Base-by-base conservation (phyloP, 2,888 invertebrate genomes). In the Tolmerus cingulatus region DNA sequence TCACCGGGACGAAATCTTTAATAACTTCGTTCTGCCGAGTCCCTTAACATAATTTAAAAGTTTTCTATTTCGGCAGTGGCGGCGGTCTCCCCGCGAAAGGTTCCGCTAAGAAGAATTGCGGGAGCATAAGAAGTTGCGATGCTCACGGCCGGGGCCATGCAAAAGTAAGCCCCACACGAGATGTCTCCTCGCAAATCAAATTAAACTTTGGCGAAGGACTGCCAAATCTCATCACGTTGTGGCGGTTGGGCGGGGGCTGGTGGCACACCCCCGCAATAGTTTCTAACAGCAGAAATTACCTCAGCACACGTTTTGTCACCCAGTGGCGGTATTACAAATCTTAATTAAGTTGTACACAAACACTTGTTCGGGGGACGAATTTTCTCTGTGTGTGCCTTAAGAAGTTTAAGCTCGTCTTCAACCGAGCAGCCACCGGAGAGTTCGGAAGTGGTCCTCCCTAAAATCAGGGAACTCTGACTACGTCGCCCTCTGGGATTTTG, bases 271-370 rank as follows among this genome's bases (percentile, higher is more conserved):
- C 12, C 30, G 34, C 74, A 85, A 85, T 85, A 85, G 85, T 85
- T 85, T 85, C 37, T 74, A 85, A 66, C 74, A 85, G 74, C 85
- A 85, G 46, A 74, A 85, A 74, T 74, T 85, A 85, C 85, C 85
- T 74, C 74, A 74, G 85, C 74, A 85, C 85, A 85, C 74, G 85
- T 85, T 85, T 74, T 89, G 89, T 89, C 89, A 89, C 89, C 89
- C 89, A 88, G 87, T 88, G 89, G 89, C 89, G 88, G 88, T 89
- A 89, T 89, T 89, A 89, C 89, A 89, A 89, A 89, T 89, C 89
- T 89, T 89, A 89, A 89, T 89, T 89, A 89, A 89, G 89, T 89
- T 89, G 89, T 89, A 88, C 89, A 88, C 89, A 89, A 88, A 88
- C 88, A 87, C 87, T 88, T 88, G 87, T 89, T 85, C 86, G 87